Evolutionary conservation across 2,113 vertebrate genomes (phyloP).

Genomic region (Trematocara marginatum): DNA sequence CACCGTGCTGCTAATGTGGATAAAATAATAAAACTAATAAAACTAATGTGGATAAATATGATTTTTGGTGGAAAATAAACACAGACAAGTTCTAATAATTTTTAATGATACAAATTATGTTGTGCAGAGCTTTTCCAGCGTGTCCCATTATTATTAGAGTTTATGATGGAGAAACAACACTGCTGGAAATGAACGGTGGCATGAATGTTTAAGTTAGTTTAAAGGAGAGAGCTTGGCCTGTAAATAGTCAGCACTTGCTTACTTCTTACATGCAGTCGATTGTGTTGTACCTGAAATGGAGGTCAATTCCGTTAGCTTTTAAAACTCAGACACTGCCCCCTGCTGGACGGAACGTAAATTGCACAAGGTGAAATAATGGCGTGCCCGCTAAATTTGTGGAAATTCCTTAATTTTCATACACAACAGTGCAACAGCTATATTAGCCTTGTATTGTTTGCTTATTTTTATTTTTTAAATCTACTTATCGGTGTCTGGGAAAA

Average conservation of each 20-base stretch:
- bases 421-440: background rate
- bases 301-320: background rate
- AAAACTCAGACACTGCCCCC: background rate
- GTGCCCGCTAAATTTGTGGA: accelerated
- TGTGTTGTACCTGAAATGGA: background rate
- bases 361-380: background rate
- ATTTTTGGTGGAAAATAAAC: background rate
- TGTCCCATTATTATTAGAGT: background rate
- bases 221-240: background rate
- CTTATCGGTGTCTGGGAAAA: background rate
- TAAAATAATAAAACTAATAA: no score
- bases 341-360: constrained; percentile 13
- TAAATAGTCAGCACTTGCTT: background rate
- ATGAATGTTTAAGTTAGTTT: background rate
- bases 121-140: background rate
- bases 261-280: background rate
- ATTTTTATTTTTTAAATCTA: background rate
- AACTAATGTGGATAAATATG: no score
- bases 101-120: background rate
- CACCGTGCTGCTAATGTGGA: no score
- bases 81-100: background rate
- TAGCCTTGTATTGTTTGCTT: accelerated
- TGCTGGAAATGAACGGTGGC: background rate
- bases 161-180: background rate
- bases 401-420: background rate